Percentiles rank a stretch among this genome's conserved stretches.
phyloP scores from a whole-genome alignment of 2,797 vertebrate species.

The Rhinella marina region DNA sequence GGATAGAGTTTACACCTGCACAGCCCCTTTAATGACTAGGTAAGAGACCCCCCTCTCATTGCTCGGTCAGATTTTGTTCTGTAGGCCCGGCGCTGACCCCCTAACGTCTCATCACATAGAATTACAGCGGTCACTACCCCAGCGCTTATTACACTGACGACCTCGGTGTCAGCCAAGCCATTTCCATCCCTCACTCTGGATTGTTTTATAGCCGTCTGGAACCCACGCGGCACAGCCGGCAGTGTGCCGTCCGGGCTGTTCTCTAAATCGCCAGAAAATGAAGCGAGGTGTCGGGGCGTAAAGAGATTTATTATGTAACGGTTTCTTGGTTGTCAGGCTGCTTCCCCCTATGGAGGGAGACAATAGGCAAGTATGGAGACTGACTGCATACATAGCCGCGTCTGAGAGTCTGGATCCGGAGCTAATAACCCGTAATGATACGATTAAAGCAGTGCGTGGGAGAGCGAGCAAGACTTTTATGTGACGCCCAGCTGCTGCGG shows the following conservation, averaged over 20 bases:
- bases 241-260: too few species aligned
- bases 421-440: background rate
- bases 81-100: background rate
- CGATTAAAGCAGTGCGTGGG: background rate
- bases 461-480: background rate
- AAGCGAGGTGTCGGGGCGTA: background rate
- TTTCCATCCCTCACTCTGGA: conserved; percentile 16
- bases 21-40: background rate
- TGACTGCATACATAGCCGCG: background rate
- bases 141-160: conserved; percentile 14
- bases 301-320: background rate
- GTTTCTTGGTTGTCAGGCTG: background rate
- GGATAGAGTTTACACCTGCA: too few species aligned
- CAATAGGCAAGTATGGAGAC: background rate
- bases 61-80: background rate
- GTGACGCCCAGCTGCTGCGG: background rate
- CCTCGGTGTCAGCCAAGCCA: background rate
- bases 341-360: background rate
- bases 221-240: background rate
- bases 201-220: background rate
- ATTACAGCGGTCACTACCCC: background rate
- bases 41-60: background rate
- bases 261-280: background rate
- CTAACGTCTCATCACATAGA: background rate
- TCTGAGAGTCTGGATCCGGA: background rate